Conservation (phyloP, 1,140 invertebrate species). For the Copidosoma floridanum region DNA sequence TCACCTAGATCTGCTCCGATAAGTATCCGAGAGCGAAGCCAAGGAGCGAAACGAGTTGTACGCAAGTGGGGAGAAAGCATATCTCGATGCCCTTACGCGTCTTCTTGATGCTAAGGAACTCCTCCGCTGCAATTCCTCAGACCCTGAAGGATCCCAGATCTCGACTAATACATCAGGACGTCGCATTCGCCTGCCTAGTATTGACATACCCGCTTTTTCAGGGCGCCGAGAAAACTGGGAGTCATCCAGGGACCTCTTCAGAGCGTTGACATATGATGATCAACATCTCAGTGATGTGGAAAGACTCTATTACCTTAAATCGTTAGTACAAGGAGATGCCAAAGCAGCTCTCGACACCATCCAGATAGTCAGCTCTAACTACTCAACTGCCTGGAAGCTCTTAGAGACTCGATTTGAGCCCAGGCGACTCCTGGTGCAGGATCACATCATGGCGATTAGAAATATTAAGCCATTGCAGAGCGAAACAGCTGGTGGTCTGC, state of each 20-base stretch:
- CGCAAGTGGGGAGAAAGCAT: too few species aligned
- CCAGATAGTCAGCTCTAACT: neutral
- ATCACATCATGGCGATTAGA: neutral
- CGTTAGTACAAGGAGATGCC: neutral
- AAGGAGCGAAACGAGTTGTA: too few species aligned
- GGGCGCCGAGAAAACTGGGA: neutral
- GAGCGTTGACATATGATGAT: neutral
- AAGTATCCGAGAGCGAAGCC: too few species aligned
- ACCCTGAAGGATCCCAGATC: too few species aligned
- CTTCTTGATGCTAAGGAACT: too few species aligned
- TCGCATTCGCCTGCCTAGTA: too few species aligned
- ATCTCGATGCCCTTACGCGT: too few species aligned
- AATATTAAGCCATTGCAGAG: neutral
- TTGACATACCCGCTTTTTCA: too few species aligned
- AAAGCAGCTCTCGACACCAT: neutral
- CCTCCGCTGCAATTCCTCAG: too few species aligned
- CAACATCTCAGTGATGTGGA: neutral
- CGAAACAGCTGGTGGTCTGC: too few species aligned
- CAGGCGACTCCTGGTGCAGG: neutral
- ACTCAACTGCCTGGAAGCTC: neutral
- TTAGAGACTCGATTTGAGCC: neutral
- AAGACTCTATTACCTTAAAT: neutral
- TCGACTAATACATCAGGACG: too few species aligned
- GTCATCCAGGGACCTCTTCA: neutral
- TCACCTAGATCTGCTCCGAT: too few species aligned